Conservation (phyloP, 2,888 invertebrate genomes). For the Acanthacorydalis orientalis region DNA sequence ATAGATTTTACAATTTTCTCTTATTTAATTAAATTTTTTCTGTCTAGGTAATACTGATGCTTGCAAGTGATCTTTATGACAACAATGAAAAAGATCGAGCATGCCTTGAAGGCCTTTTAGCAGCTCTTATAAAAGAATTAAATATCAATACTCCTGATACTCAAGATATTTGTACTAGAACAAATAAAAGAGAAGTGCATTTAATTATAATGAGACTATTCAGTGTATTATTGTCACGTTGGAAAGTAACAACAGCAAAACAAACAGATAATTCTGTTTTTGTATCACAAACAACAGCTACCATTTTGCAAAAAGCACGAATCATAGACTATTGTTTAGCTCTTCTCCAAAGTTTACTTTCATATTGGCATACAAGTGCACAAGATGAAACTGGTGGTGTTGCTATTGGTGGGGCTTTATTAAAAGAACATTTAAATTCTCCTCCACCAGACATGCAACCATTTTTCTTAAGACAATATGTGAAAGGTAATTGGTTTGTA, state of each 20-base stretch:
- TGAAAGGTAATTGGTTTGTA: conserved; percentile 39
- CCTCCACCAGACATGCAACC: conserved; percentile 90
- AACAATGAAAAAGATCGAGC: conserved; percentile 64
- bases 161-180: conserved; percentile 40
- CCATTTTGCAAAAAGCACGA: conserved; percentile 47
- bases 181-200: conserved; percentile 67
- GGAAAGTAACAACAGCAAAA: conserved; percentile 35
- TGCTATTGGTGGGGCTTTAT: conserved; percentile 46
- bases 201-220: conserved; percentile 75
- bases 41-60: conserved; percentile 64
- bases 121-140: conserved; percentile 52
- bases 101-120: conserved; percentile 59
- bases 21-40: conserved; percentile 3
- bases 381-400: conserved; percentile 25
- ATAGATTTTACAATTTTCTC: not conserved
- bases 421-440: conserved; percentile 67
- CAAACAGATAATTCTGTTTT: conserved; percentile 33
- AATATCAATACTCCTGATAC: conserved; percentile 44
- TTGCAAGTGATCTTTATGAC: conserved; percentile 77
- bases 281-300: conserved; percentile 55
- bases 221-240: conserved; percentile 67
- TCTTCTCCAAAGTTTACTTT: conserved; percentile 50
- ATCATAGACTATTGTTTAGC: conserved; percentile 57
- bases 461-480: conserved; percentile 83
- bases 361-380: conserved; percentile 53